phyloP scores from a whole-genome alignment of 2,797 vertebrate species.

The Alectoris magna region DNA sequence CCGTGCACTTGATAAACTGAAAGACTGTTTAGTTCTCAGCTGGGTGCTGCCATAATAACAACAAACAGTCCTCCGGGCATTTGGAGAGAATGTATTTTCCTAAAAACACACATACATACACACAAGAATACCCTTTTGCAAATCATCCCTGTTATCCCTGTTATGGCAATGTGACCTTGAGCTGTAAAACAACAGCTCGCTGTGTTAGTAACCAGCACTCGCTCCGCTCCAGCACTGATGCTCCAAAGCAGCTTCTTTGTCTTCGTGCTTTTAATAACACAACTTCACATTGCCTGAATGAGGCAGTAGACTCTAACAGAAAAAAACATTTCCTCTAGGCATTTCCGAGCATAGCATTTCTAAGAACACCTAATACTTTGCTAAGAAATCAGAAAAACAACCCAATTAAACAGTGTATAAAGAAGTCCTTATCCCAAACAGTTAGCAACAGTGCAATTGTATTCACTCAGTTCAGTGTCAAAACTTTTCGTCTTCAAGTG shows the following conservation, averaged over 20 bases:
- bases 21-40: conserved; percentile 26
- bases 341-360: not conserved
- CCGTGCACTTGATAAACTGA: conserved; percentile 18
- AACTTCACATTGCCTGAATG: not conserved
- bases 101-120: not conserved
- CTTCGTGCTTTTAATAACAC: not conserved
- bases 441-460: not conserved
- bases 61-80: conserved; percentile 20
- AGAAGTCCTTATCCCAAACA: not conserved
- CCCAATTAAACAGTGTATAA: not conserved
- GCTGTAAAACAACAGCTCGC: not conserved
- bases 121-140: not conserved
- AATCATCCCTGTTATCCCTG: not conserved
- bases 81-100: conserved; percentile 26
- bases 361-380: not conserved
- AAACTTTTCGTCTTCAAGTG: not conserved
- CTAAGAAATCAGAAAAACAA: not conserved
- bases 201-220: not conserved
- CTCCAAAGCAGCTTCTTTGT: not conserved
- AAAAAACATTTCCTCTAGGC: not conserved
- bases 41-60: not conserved
- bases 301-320: not conserved
- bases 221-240: not conserved
- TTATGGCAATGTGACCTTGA: not conserved
- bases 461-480: not conserved